Conservation (phyloP, 2,113 vertebrate species). For the Aldabrachelys gigantea region DNA sequence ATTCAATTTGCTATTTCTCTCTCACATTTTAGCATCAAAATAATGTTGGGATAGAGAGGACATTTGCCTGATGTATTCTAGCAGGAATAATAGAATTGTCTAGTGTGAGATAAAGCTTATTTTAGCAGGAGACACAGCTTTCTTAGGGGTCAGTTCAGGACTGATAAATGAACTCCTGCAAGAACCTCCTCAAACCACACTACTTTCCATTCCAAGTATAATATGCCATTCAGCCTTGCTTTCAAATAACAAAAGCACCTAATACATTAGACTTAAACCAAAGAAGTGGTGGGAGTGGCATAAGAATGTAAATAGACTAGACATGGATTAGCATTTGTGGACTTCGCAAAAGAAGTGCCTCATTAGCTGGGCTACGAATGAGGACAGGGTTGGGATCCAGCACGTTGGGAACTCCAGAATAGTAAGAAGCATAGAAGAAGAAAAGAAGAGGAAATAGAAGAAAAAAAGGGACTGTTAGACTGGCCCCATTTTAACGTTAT, state of each 20-base stretch:
- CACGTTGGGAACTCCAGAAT: background rate
- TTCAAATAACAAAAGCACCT: conserved; percentile 53
- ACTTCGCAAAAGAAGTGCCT: conserved; percentile 2
- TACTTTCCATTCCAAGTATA: conserved; percentile 30
- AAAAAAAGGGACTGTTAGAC: conserved; percentile 13
- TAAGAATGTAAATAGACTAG: conserved; percentile 11
- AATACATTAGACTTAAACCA: conserved; percentile 15
- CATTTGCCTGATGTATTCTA: conserved; percentile 9
- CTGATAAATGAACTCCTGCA: conserved; percentile 29
- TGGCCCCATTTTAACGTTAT: conserved; percentile 12
- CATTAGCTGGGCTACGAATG: conserved; percentile 1
- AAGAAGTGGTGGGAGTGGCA: conserved; percentile 2
- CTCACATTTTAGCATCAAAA: background rate
- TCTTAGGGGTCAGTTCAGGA: conserved; percentile 48
- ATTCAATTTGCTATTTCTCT: background rate
- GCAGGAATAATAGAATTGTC: conserved; percentile 30
- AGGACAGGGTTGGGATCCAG: background rate
- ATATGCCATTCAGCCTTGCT: conserved; percentile 1
- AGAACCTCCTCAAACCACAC: conserved; percentile 24
- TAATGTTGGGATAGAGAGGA: background rate
- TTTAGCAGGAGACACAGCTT: conserved; percentile 59
- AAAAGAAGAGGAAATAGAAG: background rate
- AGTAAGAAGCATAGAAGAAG: background rate
- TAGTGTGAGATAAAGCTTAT: conserved; percentile 32
- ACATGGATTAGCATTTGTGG: background rate